Evolutionary conservation across 1,140 invertebrate species (phyloP), one percentile per base, ranked within the genome.

Genomic region (Periplaneta americana): DNA sequence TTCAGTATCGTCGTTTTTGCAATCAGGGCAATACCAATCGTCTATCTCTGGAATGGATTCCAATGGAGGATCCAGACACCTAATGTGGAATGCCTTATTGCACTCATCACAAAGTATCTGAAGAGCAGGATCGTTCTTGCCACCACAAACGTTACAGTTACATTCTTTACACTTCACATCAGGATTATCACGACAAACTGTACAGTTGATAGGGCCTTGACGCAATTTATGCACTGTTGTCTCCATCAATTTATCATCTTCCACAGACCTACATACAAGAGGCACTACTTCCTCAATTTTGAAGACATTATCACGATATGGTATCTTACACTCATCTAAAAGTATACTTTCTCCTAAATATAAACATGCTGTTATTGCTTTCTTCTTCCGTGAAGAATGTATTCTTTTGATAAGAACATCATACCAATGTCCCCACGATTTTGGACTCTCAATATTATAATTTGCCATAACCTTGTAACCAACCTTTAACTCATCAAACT

Each of bases 31-130:
- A 88, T 95, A 97, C 93, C 94, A 95, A 85, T 95, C 91, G 85
- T 94, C 93, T n/a, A 92, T 93, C 11, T 91, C 88, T 8, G 95
- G 95, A 39, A 95, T 84, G 80, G 87, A 85, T 2, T 86, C 86
- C 32, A 96, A 85, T 0, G 94, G 92, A 22, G 94, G 94, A 34
- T 87, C 86, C 11, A 96, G 88, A 85, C 95, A 96, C 57, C 85
- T 86, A 82, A 95, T 89, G 86, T 96, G 95, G 87, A 90, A 95
- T 2, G 92, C 91, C 74, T 87, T 84, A 81, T 95, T 90, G 85
- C 95, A 96, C 84, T 96, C 94, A 85, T 96, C 95, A 84, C 95
- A 96, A 81, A 95, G 88, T 79, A 94, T 88, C 84, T 95, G 93
- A 87, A 93, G 89, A 75, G 93, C 91, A 37, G 92, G 92, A 78